Evolutionary conservation across 2,888 invertebrate species (phyloP), one percentile per base, ranked within the genome.

Genomic region (Crematogaster levior): DNA sequence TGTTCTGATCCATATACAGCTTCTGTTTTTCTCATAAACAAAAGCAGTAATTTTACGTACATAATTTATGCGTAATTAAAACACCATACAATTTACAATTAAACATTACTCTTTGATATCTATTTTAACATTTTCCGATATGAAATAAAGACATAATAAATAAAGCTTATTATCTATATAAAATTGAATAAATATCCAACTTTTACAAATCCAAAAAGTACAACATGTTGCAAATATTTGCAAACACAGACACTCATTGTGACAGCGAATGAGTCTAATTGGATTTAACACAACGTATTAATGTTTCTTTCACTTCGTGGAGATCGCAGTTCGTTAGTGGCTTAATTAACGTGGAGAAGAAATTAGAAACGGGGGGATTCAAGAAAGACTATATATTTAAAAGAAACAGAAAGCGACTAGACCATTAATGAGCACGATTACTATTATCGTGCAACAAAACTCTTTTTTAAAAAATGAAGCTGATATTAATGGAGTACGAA

Each of bases 21-120:
- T 86, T 75, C 66, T 84, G 72, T 48, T 66, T 81, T 79, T 72
- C 34, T 37, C 61, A 30, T n/a, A 53, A 56, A 58, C 7, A 58
- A 60, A 60, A 60, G 10, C 9, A 58, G 12, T 7, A 43, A 27
- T 65, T 65, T 65, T 27, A 37, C 12, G 21, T 6, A 21, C n/a
- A n/a, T n/a, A n/a, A n/a, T n/a, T n/a, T 34, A 61, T 15, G 15
- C 30, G 0, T 0, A 40, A 40, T 40, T 63, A 63, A 61, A 40
- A 63, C 4, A 6, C 18, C 18, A 7, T 27, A 63, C n/a, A n/a
- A n/a, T 43, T 61, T 61, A 21, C 12, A 61, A 60, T 34, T 12
- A 60, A 61, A 61, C 21, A 2, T 37, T 60, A 34, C n/a, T n/a
- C n/a, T 34, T 58, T 58, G 7, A 18, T 46, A 56, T 56, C 10